phyloP scores from a whole-genome alignment of 2,113 vertebrate genomes.

The Heloderma charlesbogerti region DNA sequence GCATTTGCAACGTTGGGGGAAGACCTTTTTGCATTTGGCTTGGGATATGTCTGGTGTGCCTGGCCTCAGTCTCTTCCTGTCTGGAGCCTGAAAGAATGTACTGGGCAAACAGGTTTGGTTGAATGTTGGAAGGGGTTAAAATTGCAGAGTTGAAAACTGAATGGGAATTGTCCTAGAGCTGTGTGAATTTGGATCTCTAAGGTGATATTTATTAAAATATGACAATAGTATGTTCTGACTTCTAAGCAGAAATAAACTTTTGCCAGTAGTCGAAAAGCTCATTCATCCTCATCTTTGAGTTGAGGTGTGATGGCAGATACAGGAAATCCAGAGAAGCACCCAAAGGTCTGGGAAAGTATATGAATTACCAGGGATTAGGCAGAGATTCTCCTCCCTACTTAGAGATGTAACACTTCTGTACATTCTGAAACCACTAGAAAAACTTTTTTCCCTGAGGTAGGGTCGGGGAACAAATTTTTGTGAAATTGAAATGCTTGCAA shows the following conservation, averaged over 20 bases:
- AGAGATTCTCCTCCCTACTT: neutral
- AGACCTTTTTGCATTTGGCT: rapidly evolving
- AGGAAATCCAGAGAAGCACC: neutral
- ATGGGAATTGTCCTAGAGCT: neutral
- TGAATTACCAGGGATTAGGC: neutral
- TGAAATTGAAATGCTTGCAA: neutral
- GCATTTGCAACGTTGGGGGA: neutral
- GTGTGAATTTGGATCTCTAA: conserved; percentile 5
- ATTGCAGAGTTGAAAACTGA: neutral
- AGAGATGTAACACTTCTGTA: neutral
- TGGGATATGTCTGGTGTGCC: rapidly evolving
- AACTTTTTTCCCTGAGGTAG: neutral
- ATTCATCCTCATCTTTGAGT: neutral
- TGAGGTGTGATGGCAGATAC: neutral
- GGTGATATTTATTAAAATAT: conserved; percentile 6
- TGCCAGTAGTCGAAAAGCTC: conserved; percentile 5
- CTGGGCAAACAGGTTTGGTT: neutral
- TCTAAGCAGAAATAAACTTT: neutral
- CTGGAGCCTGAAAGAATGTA: conserved; percentile 11
- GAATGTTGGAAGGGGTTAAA: neutral
- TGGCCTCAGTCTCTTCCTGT: neutral
- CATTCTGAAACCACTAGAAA: neutral
- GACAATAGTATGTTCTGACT: neutral
- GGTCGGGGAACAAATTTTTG: neutral
- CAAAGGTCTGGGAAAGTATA: neutral